A percentile compares a stretch with the other conserved stretches of the same genome.
phyloP scores from a whole-genome alignment of 2,797 vertebrate species.

The Coregonus sp. region DNA sequence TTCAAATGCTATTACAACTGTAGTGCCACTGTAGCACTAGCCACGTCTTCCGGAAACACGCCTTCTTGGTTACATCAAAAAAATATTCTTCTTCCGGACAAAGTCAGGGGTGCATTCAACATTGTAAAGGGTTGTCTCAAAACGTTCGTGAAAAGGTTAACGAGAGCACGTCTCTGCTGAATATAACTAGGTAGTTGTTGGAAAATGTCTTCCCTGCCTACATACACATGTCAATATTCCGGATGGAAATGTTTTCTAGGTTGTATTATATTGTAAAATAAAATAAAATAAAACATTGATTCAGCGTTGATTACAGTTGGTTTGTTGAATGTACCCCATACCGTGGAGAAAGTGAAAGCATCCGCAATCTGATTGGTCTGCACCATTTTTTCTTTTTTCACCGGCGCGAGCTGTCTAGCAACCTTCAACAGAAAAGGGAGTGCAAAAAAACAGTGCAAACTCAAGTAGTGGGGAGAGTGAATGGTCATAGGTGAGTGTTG shows the following conservation, averaged over 20 bases:
- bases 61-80: constrained; percentile 31
- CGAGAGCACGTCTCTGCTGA: background rate
- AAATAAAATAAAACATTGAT: background rate
- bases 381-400: too few species aligned
- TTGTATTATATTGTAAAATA: background rate
- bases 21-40: constrained; percentile 66
- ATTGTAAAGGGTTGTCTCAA: background rate
- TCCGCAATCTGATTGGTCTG: background rate
- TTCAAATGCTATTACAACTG: constrained; percentile 36
- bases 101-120: constrained; percentile 29
- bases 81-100: constrained; percentile 43
- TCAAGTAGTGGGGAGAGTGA: background rate
- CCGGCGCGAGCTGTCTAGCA: constrained; percentile 23
- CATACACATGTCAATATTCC: too few species aligned
- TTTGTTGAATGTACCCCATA: constrained; percentile 38
- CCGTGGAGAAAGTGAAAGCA: background rate
- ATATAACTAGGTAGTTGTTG: background rate
- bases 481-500: constrained; percentile 13
- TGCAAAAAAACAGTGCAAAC: background rate
- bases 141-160: background rate
- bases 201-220: too few species aligned
- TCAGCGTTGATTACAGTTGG: background rate
- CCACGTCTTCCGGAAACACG: constrained; percentile 99
- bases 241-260: too few species aligned
- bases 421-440: constrained; percentile 11